Base-by-base conservation (phyloP, 2,888 invertebrate genomes). In the Peribatodes rhomboidaria region DNA sequence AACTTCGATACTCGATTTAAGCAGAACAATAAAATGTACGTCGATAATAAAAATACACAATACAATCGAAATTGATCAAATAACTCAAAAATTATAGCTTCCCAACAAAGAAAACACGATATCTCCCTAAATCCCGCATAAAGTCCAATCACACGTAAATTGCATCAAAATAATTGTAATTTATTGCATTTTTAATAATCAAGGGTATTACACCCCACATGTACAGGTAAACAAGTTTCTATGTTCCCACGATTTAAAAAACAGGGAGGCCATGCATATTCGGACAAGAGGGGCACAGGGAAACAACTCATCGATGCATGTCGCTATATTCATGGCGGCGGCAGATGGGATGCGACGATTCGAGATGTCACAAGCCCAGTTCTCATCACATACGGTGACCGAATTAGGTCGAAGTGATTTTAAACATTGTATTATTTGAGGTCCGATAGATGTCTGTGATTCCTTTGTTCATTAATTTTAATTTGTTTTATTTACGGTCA, bases 91-190 rank as follows among this genome's bases (percentile, higher is more conserved):
- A 67, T 46, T 52, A 65, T 47, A 46, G 60, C 54, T 50, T 42
- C 35, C 44, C 35, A 52, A 67, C 68, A 65, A 69, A 63, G 62
- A 42, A 41, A 35, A 53, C 55, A 27, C 27, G 31, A 60, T 52
- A 35, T 16, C 50, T 56, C 39, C 37, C 64, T 55, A 70, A 76
- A 79, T 75, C 71, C 79, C 71, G 82, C 79, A 82, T 84, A 84
- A 82, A 76, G 79, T 79, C 83, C 78, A 86, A 89, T 88, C 85
- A 82, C 68, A 82, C 85, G 78, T 84, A 83, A 84, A 86, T 78
- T 73, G 76, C 80, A 88, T 88, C 86, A 86, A 88, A 88, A 89
- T 86, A 86, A 90, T 90, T 90, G 83, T 87, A 87, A 92, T 89
- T 90, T 92, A 91, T 92, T 85, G 88, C 86, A 83, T 82, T 85